A percentile compares a stretch with the other conserved stretches of the same genome.
These are phyloP conservation scores for Allobates femoralis DNA, from an alignment of 2,797 vertebrate species.

Conservation along the genomic window DNA sequence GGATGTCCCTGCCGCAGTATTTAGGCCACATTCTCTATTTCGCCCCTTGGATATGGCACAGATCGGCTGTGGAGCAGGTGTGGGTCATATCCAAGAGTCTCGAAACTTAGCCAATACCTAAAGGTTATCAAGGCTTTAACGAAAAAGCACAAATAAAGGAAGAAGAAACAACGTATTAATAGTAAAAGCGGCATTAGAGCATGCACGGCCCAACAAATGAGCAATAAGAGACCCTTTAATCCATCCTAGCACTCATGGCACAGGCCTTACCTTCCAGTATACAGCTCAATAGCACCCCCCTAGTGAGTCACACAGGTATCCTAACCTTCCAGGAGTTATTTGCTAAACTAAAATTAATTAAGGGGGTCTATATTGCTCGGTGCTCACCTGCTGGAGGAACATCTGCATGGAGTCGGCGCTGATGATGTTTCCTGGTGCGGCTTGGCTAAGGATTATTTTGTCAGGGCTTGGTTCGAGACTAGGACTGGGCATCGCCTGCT, in stretches of 20 bases:
- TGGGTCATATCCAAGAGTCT: constrained; percentile 10
- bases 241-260: neutral
- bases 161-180: constrained; percentile 34
- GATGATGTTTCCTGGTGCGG: constrained; percentile 82
- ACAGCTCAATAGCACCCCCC: neutral
- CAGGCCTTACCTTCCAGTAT: neutral
- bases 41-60: neutral
- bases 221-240: neutral
- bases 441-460: constrained; percentile 85
- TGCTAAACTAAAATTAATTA: neutral
- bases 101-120: neutral
- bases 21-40: neutral
- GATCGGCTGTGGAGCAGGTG: neutral
- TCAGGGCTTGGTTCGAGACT: constrained; percentile 80
- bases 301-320: neutral
- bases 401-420: constrained; percentile 92
- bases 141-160: neutral
- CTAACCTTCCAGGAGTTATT: neutral
- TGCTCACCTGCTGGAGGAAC: constrained; percentile 93
- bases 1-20: neutral
- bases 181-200: constrained; percentile 19
- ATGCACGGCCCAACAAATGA: neutral
- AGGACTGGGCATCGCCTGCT: constrained; percentile 68
- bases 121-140: neutral
- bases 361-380: neutral